A percentile compares a stretch with the other conserved stretches of the same genome.
Conservation (phyloP, 2,888 invertebrate genomes). For the Caenorhabditis drosophilae region DNA sequence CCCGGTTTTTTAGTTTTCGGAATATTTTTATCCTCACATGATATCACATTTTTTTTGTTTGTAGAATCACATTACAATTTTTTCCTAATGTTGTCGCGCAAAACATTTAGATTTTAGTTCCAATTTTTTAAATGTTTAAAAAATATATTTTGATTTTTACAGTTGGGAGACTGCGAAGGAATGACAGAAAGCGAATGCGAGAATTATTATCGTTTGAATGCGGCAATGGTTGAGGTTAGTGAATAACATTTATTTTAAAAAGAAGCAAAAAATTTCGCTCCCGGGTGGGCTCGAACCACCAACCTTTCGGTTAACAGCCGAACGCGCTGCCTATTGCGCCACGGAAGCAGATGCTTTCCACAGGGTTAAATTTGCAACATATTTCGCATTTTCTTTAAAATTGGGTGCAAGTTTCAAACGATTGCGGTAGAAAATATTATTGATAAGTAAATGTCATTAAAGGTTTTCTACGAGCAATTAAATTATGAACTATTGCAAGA, state of each 20-base stretch:
- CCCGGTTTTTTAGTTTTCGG: too few relatives aligned
- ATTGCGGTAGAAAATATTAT: constrained; percentile 16
- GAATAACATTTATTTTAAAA: not conserved
- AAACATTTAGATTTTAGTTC: constrained; percentile 15
- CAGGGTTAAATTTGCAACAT: not conserved
- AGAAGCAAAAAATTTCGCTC: constrained; percentile 21
- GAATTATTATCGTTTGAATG: constrained; percentile 53
- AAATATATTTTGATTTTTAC: constrained; percentile 14
- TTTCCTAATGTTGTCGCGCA: not conserved
- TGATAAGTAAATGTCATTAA: constrained; percentile 1
- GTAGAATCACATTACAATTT: not conserved
- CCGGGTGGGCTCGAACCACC: constrained; percentile 64
- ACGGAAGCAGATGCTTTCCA: constrained; percentile 12
- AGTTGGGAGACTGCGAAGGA: constrained; percentile 58
- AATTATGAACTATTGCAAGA: constrained; percentile 57
- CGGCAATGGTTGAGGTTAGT: constrained; percentile 56
- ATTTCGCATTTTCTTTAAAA: not conserved
- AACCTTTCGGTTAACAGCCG: constrained; percentile 51
- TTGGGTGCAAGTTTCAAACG: constrained; percentile 15
- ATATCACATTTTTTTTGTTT: not conserved
- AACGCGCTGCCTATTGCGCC: constrained; percentile 20
- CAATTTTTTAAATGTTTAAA: not conserved
- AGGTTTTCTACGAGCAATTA: constrained; percentile 58
- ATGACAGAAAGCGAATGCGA: constrained; percentile 58
- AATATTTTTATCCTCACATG: not conserved